Evolutionary conservation across 2,888 invertebrate genomes (phyloP), one percentile per base, ranked within the genome.

Genomic region (Netelia virgata): DNA sequence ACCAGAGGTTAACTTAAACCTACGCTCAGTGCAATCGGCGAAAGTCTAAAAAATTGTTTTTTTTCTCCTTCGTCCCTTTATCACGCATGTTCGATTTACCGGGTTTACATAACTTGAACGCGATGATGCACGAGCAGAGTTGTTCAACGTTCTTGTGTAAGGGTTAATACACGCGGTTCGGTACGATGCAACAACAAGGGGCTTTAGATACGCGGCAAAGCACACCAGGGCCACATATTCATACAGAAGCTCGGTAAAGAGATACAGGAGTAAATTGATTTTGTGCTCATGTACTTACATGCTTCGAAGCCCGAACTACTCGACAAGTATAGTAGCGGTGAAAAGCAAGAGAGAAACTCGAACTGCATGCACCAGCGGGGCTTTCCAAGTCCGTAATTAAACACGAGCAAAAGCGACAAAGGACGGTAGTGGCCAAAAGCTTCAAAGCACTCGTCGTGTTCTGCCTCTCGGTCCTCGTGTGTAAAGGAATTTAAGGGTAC

Each of bases 341-440:
- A 18, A 18, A 63, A 69, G 69, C 83, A 50, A 53, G 43, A n/a
- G 68, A 69, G 68, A 78, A 36, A 69, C 73, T 78, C 28, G 53
- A 78, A 78, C 74, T 74, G 69, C 63, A 77, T 61, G 57, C 74
- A 47, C 20, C 47, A 59, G n/a, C 63, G 73, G 78, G 64, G 82
- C 82, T 82, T 85, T 85, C 53, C 74, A 78, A 82, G 82, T 87
- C 66, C 84, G 86, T 88, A 88, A 88, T 88, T 88, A 88, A 88
- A 83, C 86, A 86, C 83, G 57, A 68, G 83, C 72, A 59, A 75
- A 72, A 81, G 78, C 81, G 81, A 86, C 87, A 87, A 87, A 86
- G 86, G 84, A 78, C 75, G 72, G 77, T 73, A 73, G 73, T 72
- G 66, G 72, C 82, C 69, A 80, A 86, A 84, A 83, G 80, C 82